A percentile compares a stretch with the other conserved stretches of the same genome.
Conservation (phyloP, 2,797 vertebrate species). For the Tokudaia muenninki region DNA sequence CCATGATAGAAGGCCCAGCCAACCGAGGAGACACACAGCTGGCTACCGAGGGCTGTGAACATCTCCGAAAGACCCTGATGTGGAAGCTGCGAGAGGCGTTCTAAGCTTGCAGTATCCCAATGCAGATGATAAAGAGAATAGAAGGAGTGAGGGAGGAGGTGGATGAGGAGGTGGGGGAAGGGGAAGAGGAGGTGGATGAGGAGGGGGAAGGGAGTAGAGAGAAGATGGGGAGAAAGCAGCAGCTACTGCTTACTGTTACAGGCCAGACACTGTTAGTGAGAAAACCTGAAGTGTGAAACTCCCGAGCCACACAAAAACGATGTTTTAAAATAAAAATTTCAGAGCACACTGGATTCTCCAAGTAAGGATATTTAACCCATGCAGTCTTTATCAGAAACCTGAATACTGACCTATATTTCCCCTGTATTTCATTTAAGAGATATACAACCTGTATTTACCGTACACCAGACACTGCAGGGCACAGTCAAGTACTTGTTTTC, state of each 20-base stretch:
- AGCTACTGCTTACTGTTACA: neutral
- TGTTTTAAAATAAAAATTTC: neutral
- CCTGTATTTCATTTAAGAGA: neutral
- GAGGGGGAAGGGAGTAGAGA: fast-evolving
- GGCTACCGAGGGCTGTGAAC: neutral
- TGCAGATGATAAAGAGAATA: neutral
- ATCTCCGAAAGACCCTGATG: neutral
- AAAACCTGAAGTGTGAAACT: neutral
- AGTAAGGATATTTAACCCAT: neutral
- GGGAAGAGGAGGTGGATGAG: fast-evolving
- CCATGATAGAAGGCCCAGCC: fast-evolving
- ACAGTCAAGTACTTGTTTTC: fast-evolving
- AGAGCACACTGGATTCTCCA: neutral
- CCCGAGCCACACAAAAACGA: neutral
- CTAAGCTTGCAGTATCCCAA: neutral
- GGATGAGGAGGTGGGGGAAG: fast-evolving
- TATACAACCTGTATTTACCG: neutral
- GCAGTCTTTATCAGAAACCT: neutral
- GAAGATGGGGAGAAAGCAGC: neutral
- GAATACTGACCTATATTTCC: neutral
- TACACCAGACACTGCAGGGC: too few relatives aligned
- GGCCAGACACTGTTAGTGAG: neutral
- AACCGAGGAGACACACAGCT: neutral
- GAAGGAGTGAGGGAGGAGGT: fast-evolving
- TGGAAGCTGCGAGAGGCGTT: neutral